A percentile compares a stretch with the other conserved stretches of the same genome.
Evolutionary conservation across 1,140 invertebrate species (phyloP).

Genomic region (Conopomorpha cramerella): DNA sequence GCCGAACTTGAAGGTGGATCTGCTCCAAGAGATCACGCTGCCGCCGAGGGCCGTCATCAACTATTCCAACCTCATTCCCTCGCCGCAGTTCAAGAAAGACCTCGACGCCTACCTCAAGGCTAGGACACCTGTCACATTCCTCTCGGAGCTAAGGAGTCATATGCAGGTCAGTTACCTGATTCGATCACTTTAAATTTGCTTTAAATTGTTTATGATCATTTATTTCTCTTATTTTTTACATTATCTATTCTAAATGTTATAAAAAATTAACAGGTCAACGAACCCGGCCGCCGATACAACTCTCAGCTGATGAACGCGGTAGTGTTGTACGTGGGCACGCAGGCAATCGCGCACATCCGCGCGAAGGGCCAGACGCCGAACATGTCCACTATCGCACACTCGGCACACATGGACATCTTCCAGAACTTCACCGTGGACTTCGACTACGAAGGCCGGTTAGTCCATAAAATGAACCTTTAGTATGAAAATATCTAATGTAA

Average conservation of each 20-base stretch:
- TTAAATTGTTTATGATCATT: too few species aligned
- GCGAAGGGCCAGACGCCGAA: slow-evolving; percentile 88
- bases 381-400: slow-evolving; percentile 95
- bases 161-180: too few species aligned
- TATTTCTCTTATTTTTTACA: too few species aligned
- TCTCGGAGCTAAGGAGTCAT: slow-evolving; percentile 88
- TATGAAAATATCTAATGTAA: too few species aligned
- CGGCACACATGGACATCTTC: slow-evolving; percentile 99
- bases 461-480: not conserved
- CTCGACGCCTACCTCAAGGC: slow-evolving; percentile 96
- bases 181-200: too few species aligned
- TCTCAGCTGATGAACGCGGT: slow-evolving; percentile 96
- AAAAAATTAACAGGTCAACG: too few species aligned
- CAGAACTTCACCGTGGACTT: slow-evolving; percentile 97
- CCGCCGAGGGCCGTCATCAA: slow-evolving; percentile 91
- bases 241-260: too few species aligned
- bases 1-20: slow-evolving; percentile 95
- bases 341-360: slow-evolving; percentile 89
- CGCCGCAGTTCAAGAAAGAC: slow-evolving; percentile 89
- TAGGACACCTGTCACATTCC: slow-evolving; percentile 92
- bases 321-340: slow-evolving; percentile 95
- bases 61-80: slow-evolving; percentile 86
- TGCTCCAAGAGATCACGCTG: slow-evolving; percentile 82
- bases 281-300: slow-evolving; percentile 92
- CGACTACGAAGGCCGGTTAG: slow-evolving; percentile 88